Evolutionary conservation across 2,113 vertebrate species (phyloP), one percentile per base, ranked within the genome.

Genomic region (Heliornis fulica): DNA sequence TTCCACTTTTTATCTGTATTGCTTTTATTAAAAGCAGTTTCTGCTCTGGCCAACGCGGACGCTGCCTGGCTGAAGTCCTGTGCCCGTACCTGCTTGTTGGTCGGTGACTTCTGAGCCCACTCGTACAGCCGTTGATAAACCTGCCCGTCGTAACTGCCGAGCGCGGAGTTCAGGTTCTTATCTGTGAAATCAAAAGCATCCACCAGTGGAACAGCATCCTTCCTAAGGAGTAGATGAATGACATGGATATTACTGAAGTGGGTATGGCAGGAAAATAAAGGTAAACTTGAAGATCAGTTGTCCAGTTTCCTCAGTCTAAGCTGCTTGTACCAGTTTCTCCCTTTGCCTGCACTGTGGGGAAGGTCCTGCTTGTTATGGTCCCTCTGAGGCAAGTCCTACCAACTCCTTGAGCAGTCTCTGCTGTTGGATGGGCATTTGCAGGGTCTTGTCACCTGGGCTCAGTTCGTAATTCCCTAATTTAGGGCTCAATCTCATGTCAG

Each of bases 181-280:
- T 98, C 98, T 1, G 96, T 95, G 93, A 97, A 98, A 94, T 98
- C 98, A 63, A 98, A 98, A 20, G 98, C 98, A 2, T 98, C 98
- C 32, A 98, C 98, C 51, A 98, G 81, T 3, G 97, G 96, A 82
- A 98, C 93, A 31, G 98, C 98, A 7, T 98, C 98, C 91, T 96
- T 98, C 97, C 98, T 98, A 5, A 15, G 65, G 74, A 90, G 90
- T 17, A 96, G 65, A 89, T 28, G 23, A 76, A 60, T 4, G 26
- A 29, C 48, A 32, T 10, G 23, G 3, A 2, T 23, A 1, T 91
- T 64, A 91, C 43, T 53, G 22, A 60, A 29, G 8, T 4, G 4
- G 22, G 7, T 22, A 19, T 25, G 45, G 29, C 20, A 56, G 74
- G 36, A 63, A 83, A 75, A 57, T 6, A 51, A 13, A 56, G 34